Base-by-base conservation (phyloP, 2,888 invertebrate genomes). In the Carabus problematicus region DNA sequence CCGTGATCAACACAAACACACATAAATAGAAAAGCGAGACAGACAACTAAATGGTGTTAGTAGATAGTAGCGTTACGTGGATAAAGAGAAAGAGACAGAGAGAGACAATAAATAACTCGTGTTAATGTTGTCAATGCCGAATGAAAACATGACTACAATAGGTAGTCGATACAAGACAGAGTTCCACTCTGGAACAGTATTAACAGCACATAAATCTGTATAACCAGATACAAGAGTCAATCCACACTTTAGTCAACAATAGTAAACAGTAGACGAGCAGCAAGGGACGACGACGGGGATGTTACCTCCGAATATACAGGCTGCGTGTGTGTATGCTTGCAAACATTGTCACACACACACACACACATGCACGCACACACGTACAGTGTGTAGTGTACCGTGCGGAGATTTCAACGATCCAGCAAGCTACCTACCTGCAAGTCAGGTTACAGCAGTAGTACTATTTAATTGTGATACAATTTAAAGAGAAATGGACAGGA, bases 121-220 rank as follows among this genome's bases (percentile, higher is more conserved):
- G 78, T 79, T 79, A 79, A 79, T 29, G 29, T 78, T 79, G 80
- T 80, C 79, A 79, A 74, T 79, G 79, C 76, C 79, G 79, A 79
- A 80, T 43, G 16, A 47, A 69, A 69, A 70, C 64, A 43, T n/a
- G n/a, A 70, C 29, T 29, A 29, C 29, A 29, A 29, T 29, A 6
- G 29, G 29, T 29, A 29, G 29, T 29, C 29, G 29, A 29, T 29
- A 29, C 29, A 29, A 29, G n/a, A n/a, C n/a, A n/a, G 3, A 29
- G 29, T 19, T 56, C 52, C 39, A 63, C 61, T 79, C 61, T 79
- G 2, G 29, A 29, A 29, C 29, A 29, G 29, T 29, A 80, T 80
- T 80, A 80, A 79, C 79, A 79, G 78, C 72, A 80, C 79, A 81
- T 81, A 81, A 81, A 81, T 81, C 80, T 72, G 75, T 52, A 60